Evolutionary conservation across 1,140 invertebrate species (phyloP), one percentile per base, ranked within the genome.

Genomic region (Vollenhovia emeryi): DNA sequence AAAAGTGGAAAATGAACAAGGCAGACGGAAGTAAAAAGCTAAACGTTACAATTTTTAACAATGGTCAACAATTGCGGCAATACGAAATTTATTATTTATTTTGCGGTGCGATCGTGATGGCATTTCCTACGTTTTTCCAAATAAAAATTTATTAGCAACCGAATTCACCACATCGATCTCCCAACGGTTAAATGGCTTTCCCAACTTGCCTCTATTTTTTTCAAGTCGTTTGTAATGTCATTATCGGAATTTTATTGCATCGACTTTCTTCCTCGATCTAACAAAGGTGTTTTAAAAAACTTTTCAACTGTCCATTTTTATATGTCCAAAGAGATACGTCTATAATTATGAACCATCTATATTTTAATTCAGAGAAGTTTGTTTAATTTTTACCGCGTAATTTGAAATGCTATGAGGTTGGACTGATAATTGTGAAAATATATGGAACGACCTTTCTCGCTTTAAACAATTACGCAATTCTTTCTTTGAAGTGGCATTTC

Each of bases 71-170:
- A 55, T 33, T 30, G 18, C 15, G 9, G 64, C n/a, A 43, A 30
- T 5, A 45, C 11, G 15, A 55, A 55, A 59, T 82, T 21, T 43
- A 50, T 76, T 64, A 74, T 84, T 76, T 36, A 40, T 59, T 84
- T 73, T 75, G 33, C 21, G 27, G 27, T 69, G 5, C 18, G 33
- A 30, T 36, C 18, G n/a, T 36, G 75, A 43, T n/a, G 36, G 33
- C 36, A 36, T 50, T 24, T 11, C 36, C n/a, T n/a, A 24, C 21
- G 68, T 33, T 24, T 48, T 52, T n/a, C 45, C 36, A 18, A 88
- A 89, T 69, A 74, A 59, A 80, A 87, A 75, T 57, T 82, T 33
- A 88, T 87, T 87, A 85, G 50, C 68, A 82, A 66, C 8, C 60
- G 21, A 36, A 69, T 74, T 36, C 13, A 45, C n/a, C 21, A 43